Evolutionary conservation across 2,888 invertebrate genomes (phyloP).

Genomic region (Drosophila prolongata): DNA sequence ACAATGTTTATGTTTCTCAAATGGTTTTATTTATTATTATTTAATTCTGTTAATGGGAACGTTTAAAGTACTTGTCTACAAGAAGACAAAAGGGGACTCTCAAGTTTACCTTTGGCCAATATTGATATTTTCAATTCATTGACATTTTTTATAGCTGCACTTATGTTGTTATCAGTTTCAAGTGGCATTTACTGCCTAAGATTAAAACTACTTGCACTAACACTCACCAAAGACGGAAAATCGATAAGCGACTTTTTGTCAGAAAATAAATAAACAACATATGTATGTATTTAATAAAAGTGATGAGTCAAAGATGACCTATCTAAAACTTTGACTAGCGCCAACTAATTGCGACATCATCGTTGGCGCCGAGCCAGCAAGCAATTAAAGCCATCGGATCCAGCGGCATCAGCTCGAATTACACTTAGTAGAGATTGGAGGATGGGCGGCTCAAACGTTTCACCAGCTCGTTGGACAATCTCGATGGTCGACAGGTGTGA

Average conservation of each 20-base stretch:
- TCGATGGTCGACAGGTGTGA: constrained; percentile 26
- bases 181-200: constrained; percentile 1
- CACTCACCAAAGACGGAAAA: background rate
- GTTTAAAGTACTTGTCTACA: too few relatives aligned
- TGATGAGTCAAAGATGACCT: constrained; percentile 18
- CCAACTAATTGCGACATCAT: constrained; percentile 21
- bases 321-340: constrained; percentile 1
- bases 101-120: background rate
- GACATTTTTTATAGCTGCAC: background rate
- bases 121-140: background rate
- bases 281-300: constrained; percentile 7
- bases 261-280: background rate
- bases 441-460: constrained; percentile 40
- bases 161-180: background rate
- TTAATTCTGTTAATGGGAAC: too few relatives aligned
- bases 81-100: too few relatives aligned
- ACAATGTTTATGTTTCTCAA: too few relatives aligned
- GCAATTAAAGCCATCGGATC: constrained; percentile 29
- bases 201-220: background rate
- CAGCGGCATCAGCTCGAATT: constrained; percentile 4
- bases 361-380: constrained; percentile 20
- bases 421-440: constrained; percentile 11
- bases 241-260: constrained; percentile 1
- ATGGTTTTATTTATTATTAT: too few relatives aligned
- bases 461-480: constrained; percentile 42